Evolutionary conservation across 2,797 vertebrate species (phyloP).

Genomic region (Morus bassanus): DNA sequence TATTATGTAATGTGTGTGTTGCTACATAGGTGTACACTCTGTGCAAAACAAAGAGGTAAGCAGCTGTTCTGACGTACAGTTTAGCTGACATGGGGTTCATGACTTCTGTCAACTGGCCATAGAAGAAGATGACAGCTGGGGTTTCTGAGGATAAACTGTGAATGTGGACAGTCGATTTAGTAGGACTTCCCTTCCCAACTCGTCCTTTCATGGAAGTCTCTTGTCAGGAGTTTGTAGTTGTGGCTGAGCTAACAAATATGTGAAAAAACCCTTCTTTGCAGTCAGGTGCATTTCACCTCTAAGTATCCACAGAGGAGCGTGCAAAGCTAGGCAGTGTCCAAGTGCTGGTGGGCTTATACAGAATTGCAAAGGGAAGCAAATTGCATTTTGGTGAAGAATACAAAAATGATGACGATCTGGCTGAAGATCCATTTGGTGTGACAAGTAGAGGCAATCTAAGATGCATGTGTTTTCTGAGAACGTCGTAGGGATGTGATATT

Average conservation of each 20-base stretch:
- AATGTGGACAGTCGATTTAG: background rate
- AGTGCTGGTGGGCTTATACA: background rate
- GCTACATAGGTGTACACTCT: background rate
- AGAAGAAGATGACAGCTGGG: background rate
- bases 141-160: background rate
- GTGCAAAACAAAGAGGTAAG: background rate
- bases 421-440: background rate
- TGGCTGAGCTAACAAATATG: background rate
- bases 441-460: background rate
- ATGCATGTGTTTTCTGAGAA: background rate
- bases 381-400: background rate
- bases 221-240: background rate
- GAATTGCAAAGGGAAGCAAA: background rate
- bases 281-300: background rate
- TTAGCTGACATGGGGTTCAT: background rate
- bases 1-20: background rate
- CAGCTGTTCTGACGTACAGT: background rate
- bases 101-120: background rate
- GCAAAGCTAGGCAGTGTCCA: background rate
- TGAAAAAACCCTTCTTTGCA: background rate
- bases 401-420: background rate
- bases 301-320: background rate
- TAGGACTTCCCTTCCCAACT: background rate
- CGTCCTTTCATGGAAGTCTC: background rate
- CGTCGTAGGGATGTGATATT: fast-evolving